These are phyloP conservation scores for Antitype chi DNA, from an alignment of 2,888 invertebrate species.

Conservation along the genomic window DNA sequence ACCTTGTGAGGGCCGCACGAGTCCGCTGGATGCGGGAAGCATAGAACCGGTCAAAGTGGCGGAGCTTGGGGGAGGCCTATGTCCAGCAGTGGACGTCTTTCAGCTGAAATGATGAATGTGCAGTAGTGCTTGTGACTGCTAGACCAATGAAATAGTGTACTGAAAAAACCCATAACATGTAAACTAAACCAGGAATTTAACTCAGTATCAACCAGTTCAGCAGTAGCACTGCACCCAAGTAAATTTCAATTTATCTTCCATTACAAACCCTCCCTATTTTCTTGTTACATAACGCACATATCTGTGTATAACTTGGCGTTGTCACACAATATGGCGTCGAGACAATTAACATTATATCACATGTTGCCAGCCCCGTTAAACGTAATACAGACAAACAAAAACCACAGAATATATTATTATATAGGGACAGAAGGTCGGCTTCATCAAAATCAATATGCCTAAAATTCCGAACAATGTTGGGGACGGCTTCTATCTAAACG, in stretches of 20 bases:
- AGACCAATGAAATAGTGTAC: no score
- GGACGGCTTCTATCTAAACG: not conserved
- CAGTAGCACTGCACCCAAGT: not conserved
- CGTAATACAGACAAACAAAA: constrained; percentile 2
- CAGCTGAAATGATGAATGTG: no score
- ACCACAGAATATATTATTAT: no score
- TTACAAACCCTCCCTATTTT: not conserved
- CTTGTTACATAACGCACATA: constrained; percentile 7
- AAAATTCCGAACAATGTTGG: not conserved
- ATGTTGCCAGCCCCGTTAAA: constrained; percentile 31
- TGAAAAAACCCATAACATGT: not conserved
- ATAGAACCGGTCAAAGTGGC: no score
- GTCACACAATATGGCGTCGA: constrained; percentile 37
- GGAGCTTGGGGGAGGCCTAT: no score
- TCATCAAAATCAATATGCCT: not conserved
- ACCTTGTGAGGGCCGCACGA: no score
- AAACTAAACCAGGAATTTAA: no score
- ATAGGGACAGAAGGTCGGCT: not conserved
- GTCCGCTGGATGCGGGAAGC: no score
- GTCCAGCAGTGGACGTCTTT: no score
- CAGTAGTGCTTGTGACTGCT: no score
- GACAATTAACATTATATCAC: constrained; percentile 55
- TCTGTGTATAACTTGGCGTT: constrained; percentile 21
- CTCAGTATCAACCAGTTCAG: not conserved
- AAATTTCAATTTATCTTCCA: not conserved